These are phyloP conservation scores for Charaxes varanes DNA, from an alignment of 1,140 invertebrate genomes.

Conservation along the genomic window DNA sequence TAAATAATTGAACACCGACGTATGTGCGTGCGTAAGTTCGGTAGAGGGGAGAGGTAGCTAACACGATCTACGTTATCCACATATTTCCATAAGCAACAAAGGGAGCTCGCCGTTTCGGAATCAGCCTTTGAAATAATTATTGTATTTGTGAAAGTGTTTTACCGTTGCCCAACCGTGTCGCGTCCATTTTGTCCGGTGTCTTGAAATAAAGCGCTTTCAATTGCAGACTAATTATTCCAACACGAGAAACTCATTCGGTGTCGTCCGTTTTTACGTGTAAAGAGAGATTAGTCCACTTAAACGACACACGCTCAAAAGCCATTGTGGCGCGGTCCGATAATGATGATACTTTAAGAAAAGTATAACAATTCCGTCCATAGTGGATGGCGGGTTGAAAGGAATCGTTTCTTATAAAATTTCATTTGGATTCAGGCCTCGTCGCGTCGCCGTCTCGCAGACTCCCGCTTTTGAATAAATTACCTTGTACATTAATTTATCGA, in stretches of 20 bases:
- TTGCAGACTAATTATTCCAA: conserved; percentile 72
- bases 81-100: conserved; percentile 51
- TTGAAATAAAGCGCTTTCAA: conserved; percentile 72
- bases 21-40: no score
- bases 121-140: conserved; percentile 55
- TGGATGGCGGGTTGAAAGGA: conserved; percentile 55
- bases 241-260: conserved; percentile 68
- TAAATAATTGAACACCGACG: no score
- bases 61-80: no score
- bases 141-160: conserved; percentile 68
- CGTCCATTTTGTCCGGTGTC: conserved; percentile 58
- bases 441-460: conserved; percentile 48
- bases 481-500: conserved; percentile 70
- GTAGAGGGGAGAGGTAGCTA: no score
- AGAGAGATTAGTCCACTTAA: conserved; percentile 70
- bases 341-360: conserved; percentile 69
- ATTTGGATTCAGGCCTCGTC: conserved; percentile 66
- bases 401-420: conserved; percentile 66
- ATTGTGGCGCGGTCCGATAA: conserved; percentile 60
- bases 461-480: conserved; percentile 67
- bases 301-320: conserved; percentile 55
- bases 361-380: conserved; percentile 61
- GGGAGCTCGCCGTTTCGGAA: conserved; percentile 37
- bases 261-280: conserved; percentile 67
- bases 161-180: conserved; percentile 63